Conservation (phyloP, 2,888 invertebrate genomes). For the Lasioglossum pauxillum region DNA sequence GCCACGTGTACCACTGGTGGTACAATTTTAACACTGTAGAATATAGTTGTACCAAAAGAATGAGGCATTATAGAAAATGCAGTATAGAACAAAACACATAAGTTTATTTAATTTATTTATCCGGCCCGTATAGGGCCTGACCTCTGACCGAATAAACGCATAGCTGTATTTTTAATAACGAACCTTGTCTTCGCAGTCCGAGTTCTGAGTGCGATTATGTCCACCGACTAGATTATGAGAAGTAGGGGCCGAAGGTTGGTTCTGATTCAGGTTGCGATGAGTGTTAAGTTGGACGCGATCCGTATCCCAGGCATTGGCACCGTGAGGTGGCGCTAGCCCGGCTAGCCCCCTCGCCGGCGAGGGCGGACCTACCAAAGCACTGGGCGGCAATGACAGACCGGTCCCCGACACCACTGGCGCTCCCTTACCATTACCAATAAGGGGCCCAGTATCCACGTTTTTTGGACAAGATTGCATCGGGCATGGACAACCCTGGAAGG, state of each 20-base stretch:
- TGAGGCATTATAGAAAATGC: no score
- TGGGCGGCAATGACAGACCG: conserved; percentile 85
- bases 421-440: conserved; percentile 97
- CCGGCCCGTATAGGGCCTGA: not conserved
- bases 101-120: not conserved
- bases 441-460: conserved; percentile 99
- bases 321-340: conserved; percentile 84
- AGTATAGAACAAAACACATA: no score
- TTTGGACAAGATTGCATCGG: conserved; percentile 98
- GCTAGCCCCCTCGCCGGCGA: conserved; percentile 86
- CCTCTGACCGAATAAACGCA: no score
- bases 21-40: no score
- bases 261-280: conserved; percentile 80
- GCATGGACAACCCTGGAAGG: conserved; percentile 92
- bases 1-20: no score
- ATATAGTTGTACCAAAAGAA: no score
- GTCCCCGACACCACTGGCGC: conserved; percentile 84
- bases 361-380: conserved; percentile 84
- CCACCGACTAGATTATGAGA: conserved; percentile 81
- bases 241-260: conserved; percentile 77
- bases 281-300: conserved; percentile 85
- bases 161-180: not conserved
- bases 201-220: conserved; percentile 75
- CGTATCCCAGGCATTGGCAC: conserved; percentile 84
- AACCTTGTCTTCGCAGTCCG: conserved; percentile 80